A percentile compares a stretch with the other conserved stretches of the same genome.
Evolutionary conservation across 2,888 invertebrate species (phyloP).

Genomic region (Troides helena): DNA sequence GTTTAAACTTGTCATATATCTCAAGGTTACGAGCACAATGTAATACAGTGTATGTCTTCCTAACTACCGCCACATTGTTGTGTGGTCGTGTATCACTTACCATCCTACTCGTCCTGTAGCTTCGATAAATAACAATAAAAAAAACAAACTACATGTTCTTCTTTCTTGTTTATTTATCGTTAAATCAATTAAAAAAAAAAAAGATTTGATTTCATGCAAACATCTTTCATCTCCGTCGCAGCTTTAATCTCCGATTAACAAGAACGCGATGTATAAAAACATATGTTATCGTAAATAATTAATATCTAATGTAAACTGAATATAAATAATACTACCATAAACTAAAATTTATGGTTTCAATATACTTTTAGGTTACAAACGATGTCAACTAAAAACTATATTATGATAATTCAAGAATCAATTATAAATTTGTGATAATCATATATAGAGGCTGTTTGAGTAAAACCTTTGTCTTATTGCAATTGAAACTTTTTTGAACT

Average conservation of each 20-base stretch:
- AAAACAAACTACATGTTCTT: neutral
- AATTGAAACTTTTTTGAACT: too few species aligned
- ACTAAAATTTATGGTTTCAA: too few species aligned
- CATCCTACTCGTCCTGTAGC: too few species aligned
- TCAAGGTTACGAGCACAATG: too few species aligned
- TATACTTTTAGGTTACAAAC: neutral
- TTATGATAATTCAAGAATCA: neutral
- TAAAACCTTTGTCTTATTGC: neutral
- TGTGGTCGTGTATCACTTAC: too few species aligned
- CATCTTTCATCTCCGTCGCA: neutral
- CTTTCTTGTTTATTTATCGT: neutral
- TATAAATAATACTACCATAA: too few species aligned
- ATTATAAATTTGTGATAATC: neutral
- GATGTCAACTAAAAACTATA: neutral
- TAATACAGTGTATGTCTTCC: too few species aligned
- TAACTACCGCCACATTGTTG: too few species aligned
- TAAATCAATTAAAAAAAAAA: neutral
- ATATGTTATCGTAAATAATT: conserved; percentile 2
- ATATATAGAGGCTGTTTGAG: neutral
- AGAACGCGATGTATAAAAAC: neutral
- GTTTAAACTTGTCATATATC: neutral
- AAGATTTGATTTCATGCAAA: neutral
- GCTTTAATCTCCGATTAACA: neutral
- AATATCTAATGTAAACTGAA: neutral
- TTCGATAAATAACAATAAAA: too few species aligned